Evolutionary conservation across 2,797 vertebrate species (phyloP).

Genomic region (Novumbra hubbsi): DNA sequence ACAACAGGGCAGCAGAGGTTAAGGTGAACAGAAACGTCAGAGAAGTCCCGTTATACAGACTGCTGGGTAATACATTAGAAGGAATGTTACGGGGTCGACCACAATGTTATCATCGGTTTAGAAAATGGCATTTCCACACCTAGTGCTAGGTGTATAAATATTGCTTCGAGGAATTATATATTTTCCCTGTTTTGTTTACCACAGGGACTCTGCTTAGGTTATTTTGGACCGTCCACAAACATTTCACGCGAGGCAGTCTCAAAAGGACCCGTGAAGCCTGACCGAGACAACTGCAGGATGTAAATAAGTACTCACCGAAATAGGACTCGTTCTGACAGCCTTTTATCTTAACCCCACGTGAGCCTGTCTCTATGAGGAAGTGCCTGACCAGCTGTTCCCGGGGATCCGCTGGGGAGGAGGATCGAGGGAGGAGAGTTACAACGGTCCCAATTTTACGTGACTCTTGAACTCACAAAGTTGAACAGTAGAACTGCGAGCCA

Average conservation of each 20-base stretch:
- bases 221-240: too few species aligned
- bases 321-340: constrained; percentile 89
- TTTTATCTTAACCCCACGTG: constrained; percentile 92
- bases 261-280: neutral
- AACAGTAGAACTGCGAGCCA: neutral
- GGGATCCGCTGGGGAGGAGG: constrained; percentile 72
- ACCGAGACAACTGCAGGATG: neutral
- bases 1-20: constrained; percentile 14
- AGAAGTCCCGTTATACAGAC: neutral
- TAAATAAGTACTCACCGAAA: constrained; percentile 78
- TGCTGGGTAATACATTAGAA: too few species aligned
- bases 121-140: too few species aligned
- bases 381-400: constrained; percentile 89
- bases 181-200: too few species aligned
- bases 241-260: too few species aligned
- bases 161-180: too few species aligned
- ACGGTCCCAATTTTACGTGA: too few species aligned
- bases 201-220: too few species aligned
- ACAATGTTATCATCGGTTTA: too few species aligned
- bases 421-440: neutral
- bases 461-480: too few species aligned
- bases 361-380: constrained; percentile 89
- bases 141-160: too few species aligned
- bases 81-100: too few species aligned
- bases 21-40: neutral